Base-by-base conservation (phyloP, 2,888 invertebrate genomes). In the Aleiodes testaceus region DNA sequence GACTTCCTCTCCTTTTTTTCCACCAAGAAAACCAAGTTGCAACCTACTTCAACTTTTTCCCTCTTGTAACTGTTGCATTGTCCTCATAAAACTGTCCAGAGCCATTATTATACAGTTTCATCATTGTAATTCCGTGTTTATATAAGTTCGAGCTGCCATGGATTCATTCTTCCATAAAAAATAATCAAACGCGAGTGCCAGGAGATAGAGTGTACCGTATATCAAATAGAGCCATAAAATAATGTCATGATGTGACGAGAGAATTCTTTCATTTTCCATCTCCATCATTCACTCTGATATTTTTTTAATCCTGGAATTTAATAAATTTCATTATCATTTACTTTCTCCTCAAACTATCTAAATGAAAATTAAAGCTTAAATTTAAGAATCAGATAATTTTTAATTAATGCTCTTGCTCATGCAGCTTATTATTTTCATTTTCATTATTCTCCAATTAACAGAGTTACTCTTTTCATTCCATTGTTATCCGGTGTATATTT, bases 131-230 rank as follows among this genome's bases (percentile, higher is more conserved):
- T 42, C 59, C 3, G 55, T 36, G 59, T 36, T 59, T 59, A 59
- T 59, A 16, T 9, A 22, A 26, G 59, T 14, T 18, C 26, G 53
- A 26, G 53, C 5, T 12, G 50, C 11, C 7, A 30, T 30, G 14
- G 6, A 75, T 72, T 81, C 76, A 81, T 53, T 76, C 74, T 1
- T 76, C 76, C 75, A 79, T 74, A 73, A 79, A 79, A 81, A 81
- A 80, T 77, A 80, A 66, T 81, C 76, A 26, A 79, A 71, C 22
- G 80, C 5, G 45, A 79, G 70, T 7, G 78, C 75, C 9, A 77
- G 12, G 1, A 80, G 59, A 36, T 79, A 73, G 20, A 80, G 72
- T 4, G 77, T 2, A 9, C 42, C 76, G 49, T 81, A 81, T 67
- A 79, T 75, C 5, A 76, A n/a, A 55, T 80, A 81, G 22, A 81